phyloP scores from a whole-genome alignment of 2,797 vertebrate species.

The Eremophila alpestris region DNA sequence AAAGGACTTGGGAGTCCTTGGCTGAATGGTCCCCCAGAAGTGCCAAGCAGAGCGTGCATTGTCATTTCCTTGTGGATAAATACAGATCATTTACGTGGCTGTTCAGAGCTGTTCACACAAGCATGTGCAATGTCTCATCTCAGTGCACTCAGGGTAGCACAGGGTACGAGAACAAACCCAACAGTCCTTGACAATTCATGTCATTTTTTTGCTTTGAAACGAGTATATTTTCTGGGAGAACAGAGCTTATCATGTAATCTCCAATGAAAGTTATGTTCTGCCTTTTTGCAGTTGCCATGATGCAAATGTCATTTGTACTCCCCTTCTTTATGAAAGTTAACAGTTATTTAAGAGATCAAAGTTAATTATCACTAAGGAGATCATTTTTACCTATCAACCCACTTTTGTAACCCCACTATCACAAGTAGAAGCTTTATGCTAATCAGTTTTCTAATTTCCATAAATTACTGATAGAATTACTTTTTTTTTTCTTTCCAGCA shows the following conservation, averaged over 20 bases:
- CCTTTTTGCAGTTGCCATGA: constrained; percentile 62
- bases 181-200: constrained; percentile 45
- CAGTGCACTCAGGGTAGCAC: constrained; percentile 4
- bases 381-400: constrained; percentile 75
- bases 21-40: constrained; percentile 32
- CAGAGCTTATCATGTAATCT: constrained; percentile 62
- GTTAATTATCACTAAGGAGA: constrained; percentile 76
- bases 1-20: constrained; percentile 51
- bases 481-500: constrained; percentile 14
- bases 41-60: constrained; percentile 26
- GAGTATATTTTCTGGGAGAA: constrained; percentile 48
- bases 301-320: constrained; percentile 65
- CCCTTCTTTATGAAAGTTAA: constrained; percentile 69
- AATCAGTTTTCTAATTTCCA: constrained; percentile 74
- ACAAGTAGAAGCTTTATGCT: constrained; percentile 73
- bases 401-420: constrained; percentile 73
- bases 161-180: constrained; percentile 30
- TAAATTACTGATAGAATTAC: constrained; percentile 70
- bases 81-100: background rate
- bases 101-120: background rate
- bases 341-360: constrained; percentile 75
- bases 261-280: constrained; percentile 61
- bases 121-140: constrained; percentile 16
- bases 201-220: constrained; percentile 52
- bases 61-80: constrained; percentile 41